These are phyloP conservation scores for Hemibagrus wyckioides DNA, from an alignment of 2,113 vertebrate genomes.

Conservation along the genomic window DNA sequence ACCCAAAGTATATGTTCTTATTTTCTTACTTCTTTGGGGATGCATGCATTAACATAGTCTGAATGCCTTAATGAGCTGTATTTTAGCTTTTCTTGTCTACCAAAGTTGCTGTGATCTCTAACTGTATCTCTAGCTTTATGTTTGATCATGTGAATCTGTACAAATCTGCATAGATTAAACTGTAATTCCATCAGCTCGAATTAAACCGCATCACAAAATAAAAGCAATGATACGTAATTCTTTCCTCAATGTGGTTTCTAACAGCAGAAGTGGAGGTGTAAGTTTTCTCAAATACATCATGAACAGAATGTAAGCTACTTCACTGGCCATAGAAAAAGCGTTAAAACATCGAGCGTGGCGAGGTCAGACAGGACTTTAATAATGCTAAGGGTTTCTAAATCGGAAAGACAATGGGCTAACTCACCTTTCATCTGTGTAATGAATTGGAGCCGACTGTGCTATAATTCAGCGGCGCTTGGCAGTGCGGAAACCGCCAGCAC, in stretches of 20 bases:
- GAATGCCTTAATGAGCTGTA: neutral
- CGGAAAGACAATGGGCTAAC: conserved; percentile 18
- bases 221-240: neutral
- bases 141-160: neutral
- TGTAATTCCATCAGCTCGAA: neutral
- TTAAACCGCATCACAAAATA: neutral
- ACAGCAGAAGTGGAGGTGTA: neutral
- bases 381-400: conserved; percentile 40
- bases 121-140: neutral
- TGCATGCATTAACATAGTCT: neutral
- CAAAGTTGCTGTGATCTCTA: neutral
- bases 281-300: neutral
- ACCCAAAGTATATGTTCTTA: neutral
- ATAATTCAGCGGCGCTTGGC: conserved; percentile 31
- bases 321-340: neutral
- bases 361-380: conserved; percentile 36
- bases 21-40: neutral
- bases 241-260: neutral
- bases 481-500: conserved; percentile 32
- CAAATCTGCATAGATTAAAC: neutral
- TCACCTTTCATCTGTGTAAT: conserved; percentile 40
- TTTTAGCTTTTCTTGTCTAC: neutral
- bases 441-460: conserved; percentile 30
- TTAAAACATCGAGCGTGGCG: neutral
- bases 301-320: neutral